A percentile compares a stretch with the other conserved stretches of the same genome.
phyloP scores from a whole-genome alignment of 2,888 invertebrate species.

The Orthosia incerta region DNA sequence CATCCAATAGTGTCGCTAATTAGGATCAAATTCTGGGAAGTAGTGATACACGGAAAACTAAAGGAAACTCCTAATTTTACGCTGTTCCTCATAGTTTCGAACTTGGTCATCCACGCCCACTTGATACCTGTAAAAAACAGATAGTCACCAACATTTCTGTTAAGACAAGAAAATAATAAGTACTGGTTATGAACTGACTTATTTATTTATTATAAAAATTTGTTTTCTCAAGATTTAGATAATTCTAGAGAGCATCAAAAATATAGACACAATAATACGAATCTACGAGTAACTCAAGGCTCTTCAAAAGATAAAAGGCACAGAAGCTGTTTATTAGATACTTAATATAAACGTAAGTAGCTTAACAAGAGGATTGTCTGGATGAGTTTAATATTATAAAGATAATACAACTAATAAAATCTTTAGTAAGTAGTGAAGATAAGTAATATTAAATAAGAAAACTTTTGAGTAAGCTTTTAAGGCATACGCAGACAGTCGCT shows the following conservation, averaged over 20 bases:
- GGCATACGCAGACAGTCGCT: background rate
- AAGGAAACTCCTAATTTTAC: too few species aligned
- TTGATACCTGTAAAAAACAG: too few species aligned
- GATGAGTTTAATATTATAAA: background rate
- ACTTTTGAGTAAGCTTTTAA: background rate
- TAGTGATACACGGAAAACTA: too few species aligned
- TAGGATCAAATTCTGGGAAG: too few species aligned
- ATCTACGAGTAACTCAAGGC: too few species aligned
- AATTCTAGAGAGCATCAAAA: background rate
- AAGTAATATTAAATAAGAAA: background rate
- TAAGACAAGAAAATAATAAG: too few species aligned
- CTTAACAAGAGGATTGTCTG: background rate
- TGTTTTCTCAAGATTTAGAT: background rate
- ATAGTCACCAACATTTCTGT: too few species aligned
- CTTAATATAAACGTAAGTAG: background rate
- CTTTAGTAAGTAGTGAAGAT: background rate
- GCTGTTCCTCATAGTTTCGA: too few species aligned
- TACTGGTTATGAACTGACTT: too few species aligned
- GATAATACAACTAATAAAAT: background rate
- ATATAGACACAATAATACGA: background rate
- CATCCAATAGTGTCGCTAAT: too few species aligned
- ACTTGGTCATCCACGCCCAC: too few species aligned
- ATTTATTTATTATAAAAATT: too few species aligned
- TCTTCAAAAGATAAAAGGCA: background rate
- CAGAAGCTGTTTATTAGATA: constrained; percentile 1